Percentiles rank a stretch among this genome's conserved stretches.
These are phyloP conservation scores for Vannuccia rotundouncinata DNA, from an alignment of 2,888 invertebrate genomes.

Conservation along the genomic window DNA sequence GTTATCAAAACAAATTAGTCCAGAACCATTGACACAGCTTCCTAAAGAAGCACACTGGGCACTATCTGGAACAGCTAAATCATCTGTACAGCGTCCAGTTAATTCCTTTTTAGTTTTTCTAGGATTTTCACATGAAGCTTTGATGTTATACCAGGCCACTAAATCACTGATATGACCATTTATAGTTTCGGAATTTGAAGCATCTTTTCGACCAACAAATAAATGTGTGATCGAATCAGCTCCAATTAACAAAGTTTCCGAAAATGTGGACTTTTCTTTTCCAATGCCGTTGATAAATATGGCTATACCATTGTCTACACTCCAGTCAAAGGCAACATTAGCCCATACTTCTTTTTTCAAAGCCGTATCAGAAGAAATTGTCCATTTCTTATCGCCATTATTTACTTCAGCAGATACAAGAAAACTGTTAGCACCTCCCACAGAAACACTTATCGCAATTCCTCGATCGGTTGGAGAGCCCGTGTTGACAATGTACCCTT, in stretches of 20 bases:
- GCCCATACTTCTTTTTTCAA: slow-evolving; percentile 6
- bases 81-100: background rate
- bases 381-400: slow-evolving; percentile 26
- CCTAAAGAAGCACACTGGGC: background rate
- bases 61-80: background rate
- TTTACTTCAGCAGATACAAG: background rate
- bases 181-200: background rate
- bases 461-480: slow-evolving; percentile 4
- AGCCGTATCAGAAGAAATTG: background rate
- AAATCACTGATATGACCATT: slow-evolving; percentile 27
- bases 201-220: slow-evolving; percentile 11
- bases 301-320: background rate
- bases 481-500: slow-evolving; percentile 19
- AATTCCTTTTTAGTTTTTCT: background rate
- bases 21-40: slow-evolving; percentile 16
- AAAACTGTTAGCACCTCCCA: background rate
- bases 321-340: slow-evolving; percentile 34
- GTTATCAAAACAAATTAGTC: slow-evolving; percentile 31
- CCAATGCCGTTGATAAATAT: slow-evolving; percentile 28
- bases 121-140: slow-evolving; percentile 28
- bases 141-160: slow-evolving; percentile 32
- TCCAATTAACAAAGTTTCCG: background rate
- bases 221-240: background rate
- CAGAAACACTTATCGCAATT: background rate
- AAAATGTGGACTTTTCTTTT: background rate